Evolutionary conservation across 2,113 vertebrate species (phyloP).

Genomic region (Scophthalmus maximus): DNA sequence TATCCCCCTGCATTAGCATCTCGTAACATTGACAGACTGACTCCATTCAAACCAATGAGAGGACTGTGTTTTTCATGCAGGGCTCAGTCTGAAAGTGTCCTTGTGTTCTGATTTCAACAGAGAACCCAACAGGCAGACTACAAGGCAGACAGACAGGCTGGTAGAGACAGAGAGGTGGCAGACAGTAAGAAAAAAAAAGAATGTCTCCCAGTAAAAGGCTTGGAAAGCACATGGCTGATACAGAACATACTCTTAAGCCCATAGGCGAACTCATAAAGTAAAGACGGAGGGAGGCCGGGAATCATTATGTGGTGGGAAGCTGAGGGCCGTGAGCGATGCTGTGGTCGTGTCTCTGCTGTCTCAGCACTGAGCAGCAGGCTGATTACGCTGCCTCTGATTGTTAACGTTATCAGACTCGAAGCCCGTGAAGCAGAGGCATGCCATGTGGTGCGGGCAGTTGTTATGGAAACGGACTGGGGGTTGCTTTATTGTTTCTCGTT

Average conservation of each 20-base stretch:
- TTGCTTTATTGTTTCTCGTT: not conserved
- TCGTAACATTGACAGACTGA: too few relatives aligned
- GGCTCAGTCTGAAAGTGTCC: too few relatives aligned
- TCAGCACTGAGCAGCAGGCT: conserved; percentile 30
- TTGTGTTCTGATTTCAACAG: too few relatives aligned
- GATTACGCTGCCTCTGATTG: conserved; percentile 11
- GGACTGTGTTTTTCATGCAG: too few relatives aligned
- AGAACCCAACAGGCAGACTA: not conserved
- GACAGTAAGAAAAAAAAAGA: conserved; percentile 54
- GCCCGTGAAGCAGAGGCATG: not conserved
- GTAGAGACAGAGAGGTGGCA: conserved; percentile 21
- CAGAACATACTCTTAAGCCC: conserved; percentile 18
- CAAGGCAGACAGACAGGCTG: conserved; percentile 13
- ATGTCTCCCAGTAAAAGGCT: conserved; percentile 34
- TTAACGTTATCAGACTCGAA: conserved; percentile 26
- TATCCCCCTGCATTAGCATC: not conserved
- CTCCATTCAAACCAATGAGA: too few relatives aligned
- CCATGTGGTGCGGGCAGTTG: conserved; percentile 6
- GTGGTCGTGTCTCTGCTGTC: conserved; percentile 38
- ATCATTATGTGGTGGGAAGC: conserved; percentile 57
- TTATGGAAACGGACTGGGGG: conserved; percentile 13
- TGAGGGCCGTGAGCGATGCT: conserved; percentile 18
- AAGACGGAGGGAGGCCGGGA: conserved; percentile 42
- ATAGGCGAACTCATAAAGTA: conserved; percentile 33
- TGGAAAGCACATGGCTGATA: conserved; percentile 47